Percentiles rank a stretch among this genome's conserved stretches.
Evolutionary conservation across 2,113 vertebrate species (phyloP).

Genomic region (Pterocles burchelli): DNA sequence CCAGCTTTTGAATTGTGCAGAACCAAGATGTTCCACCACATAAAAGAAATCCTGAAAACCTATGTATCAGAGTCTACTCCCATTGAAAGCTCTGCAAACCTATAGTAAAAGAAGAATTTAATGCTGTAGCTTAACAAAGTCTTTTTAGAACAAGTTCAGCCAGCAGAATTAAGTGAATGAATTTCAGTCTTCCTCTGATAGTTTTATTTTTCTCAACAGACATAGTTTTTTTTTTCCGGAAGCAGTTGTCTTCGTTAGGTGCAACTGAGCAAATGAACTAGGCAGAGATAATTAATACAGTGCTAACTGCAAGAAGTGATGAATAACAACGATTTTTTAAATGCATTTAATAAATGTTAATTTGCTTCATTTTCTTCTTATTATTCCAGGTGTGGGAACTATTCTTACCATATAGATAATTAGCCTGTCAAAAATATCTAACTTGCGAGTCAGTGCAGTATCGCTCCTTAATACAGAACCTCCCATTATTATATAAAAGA

Average conservation of each 20-base stretch:
- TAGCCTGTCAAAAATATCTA: background rate
- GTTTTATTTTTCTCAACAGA: constrained; percentile 43
- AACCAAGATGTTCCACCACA: constrained; percentile 44
- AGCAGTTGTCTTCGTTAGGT: constrained; percentile 26
- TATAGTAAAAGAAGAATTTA: background rate
- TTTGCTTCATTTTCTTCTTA: constrained; percentile 18
- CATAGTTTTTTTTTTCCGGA: constrained; percentile 32
- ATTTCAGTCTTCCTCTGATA: constrained; percentile 17
- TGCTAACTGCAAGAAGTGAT: constrained; percentile 7
- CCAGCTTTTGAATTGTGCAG: constrained; percentile 30
- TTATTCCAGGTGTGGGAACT: background rate
- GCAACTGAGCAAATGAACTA: constrained; percentile 41
- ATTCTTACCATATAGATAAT: constrained; percentile 33
- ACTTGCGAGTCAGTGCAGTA: constrained; percentile 8
- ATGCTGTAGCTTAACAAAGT: constrained; percentile 11
- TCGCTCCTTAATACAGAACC: background rate
- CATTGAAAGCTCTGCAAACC: background rate
- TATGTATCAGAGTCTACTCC: background rate
- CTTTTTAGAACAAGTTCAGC: constrained; percentile 49
- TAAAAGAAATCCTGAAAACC: background rate
- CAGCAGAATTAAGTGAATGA: constrained; percentile 41
- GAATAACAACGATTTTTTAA: constrained; percentile 57
- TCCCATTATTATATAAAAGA: background rate
- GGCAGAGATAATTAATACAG: constrained; percentile 62
- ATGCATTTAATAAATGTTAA: constrained; percentile 36